Evolutionary conservation across 1,140 invertebrate species (phyloP), one percentile per base, ranked within the genome.

Genomic region (Zaprionus gabonicus): DNA sequence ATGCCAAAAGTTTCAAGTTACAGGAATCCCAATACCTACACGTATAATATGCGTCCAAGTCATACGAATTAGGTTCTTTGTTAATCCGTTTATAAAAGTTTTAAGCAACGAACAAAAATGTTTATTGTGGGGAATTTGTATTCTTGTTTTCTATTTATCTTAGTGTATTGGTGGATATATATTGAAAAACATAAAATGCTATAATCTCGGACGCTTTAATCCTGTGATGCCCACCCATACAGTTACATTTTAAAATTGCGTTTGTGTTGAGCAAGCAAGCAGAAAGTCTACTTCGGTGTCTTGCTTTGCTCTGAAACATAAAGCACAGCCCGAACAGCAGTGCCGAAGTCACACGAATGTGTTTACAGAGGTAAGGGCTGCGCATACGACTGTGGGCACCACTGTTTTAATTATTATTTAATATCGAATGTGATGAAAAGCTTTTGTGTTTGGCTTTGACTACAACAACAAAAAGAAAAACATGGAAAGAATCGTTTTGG

Each of bases 181-280:
- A 81, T 84, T 85, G 78, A 85, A 85, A 81, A 85, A 85, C 82
- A 84, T 84, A 85, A 75, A 71, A 65, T 70, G 41, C 17, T 69
- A 17, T 36, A 34, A 63, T 20, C 36, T 68, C 71, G 36, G 7
- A 13, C 31, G 38, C 2, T 51, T n/a, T 60, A 20, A 65, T 49
- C 4, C 23, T 23, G 28, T 28, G 28, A 6, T 28, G 28, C 28
- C 28, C 28, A 28, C 6, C 28, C 28, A 28, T 28, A 28, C 6
- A 31, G 28, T 9, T 31, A 31, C 1, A 31, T 7, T 31, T 31
- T 31, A 7, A 28, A 28, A 28, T 28, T 1, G 28, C 28, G 6
- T 1, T 28, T 28, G 28, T 28, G 28, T 28, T 6, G 28, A 7
- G 28, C 28, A 28, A 28, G 28, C 28, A 28, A 7, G 28, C 7